Percentiles rank a stretch among this genome's conserved stretches.
These are phyloP conservation scores for Crambe crambe DNA, from an alignment of 37 sponge, comb jelly and placozoan genomes.

Conservation along the genomic window DNA sequence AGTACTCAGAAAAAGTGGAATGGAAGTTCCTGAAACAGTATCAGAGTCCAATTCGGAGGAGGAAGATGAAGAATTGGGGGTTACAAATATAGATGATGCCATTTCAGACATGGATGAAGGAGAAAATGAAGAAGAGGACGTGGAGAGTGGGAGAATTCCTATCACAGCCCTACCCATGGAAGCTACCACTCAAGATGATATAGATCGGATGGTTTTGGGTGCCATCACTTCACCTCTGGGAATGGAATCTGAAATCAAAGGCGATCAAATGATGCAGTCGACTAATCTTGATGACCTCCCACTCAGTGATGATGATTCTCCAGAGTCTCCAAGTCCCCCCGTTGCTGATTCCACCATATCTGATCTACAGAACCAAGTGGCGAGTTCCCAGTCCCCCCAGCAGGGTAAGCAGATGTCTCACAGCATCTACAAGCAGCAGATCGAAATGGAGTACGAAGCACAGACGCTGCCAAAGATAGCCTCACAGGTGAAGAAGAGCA, in stretches of 20 bases:
- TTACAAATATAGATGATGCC: slow-evolving; percentile 63
- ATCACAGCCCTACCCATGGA: no score
- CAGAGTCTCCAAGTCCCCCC: background rate
- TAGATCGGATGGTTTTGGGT: slow-evolving; percentile 29
- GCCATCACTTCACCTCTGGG: slow-evolving; percentile 21
- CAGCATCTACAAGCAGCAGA: background rate
- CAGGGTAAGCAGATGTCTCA: background rate
- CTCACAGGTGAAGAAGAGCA: background rate
- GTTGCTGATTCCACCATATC: background rate
- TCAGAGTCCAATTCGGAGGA: slow-evolving; percentile 17
- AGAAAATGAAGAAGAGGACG: background rate
- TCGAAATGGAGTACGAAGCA: slow-evolving; percentile 24
- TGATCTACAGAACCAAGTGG: background rate
- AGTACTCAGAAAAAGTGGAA: background rate
- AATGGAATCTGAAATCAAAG: background rate
- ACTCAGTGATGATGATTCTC: background rate
- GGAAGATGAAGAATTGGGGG: slow-evolving; percentile 36
- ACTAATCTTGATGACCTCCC: slow-evolving; percentile 37
- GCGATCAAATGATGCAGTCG: background rate
- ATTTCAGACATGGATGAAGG: slow-evolving; percentile 40
- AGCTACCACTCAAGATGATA: background rate
- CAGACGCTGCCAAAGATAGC: slow-evolving; percentile 34
- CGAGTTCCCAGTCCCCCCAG: background rate
- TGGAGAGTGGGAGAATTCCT: background rate
- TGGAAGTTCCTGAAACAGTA: background rate